Evolutionary conservation across 2,797 vertebrate species (phyloP), one percentile per base, ranked within the genome.

Genomic region (Telmatherina bonti): DNA sequence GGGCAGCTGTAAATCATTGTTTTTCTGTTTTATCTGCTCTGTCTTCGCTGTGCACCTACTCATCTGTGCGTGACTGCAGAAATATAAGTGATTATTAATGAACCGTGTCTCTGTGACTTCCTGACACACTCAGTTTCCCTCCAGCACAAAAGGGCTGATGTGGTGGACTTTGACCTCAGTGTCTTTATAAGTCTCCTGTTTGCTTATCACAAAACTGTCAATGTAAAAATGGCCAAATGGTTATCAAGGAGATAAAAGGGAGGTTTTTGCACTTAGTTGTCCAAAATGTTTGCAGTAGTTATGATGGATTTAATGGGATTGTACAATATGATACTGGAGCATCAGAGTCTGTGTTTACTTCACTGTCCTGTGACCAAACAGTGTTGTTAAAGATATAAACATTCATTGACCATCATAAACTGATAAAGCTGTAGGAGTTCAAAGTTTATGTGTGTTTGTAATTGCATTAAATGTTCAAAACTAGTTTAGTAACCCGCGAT

Each of bases 121-220:
- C 90, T 92, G 88, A 70, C 70, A 90, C 77, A 88, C 65, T 77
- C 30, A 8, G 45, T 76, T 72, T 75, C 47, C 38, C 77, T 85
- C 73, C 49, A 68, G 53, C 59, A 56, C 60, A 83, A 49, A 88
- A 79, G 64, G 90, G 85, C 84, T 90, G 85, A 87, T 88, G 79
- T 86, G 85, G 78, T 79, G 87, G 89, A 94, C 92, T 92, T 91
- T 90, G 90, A 87, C 78, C 83, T 51, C 53, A 68, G 0, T 72
- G 62, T 74, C 60, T 84, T 43, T 73, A 72, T 20, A 77, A 76
- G 74, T 69, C 68, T 72, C 56, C 11, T 83, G 79, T 88, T 88
- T 81, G 81, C 79, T 52, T 54, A 87, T 75, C 69, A 66, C 62
- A 82, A 77, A 82, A 15, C 38, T 70, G 31, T 79, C 59, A 70